Evolutionary conservation across 1,140 invertebrate genomes (phyloP), one percentile per base, ranked within the genome.

Genomic region (Triops cancriformis): DNA sequence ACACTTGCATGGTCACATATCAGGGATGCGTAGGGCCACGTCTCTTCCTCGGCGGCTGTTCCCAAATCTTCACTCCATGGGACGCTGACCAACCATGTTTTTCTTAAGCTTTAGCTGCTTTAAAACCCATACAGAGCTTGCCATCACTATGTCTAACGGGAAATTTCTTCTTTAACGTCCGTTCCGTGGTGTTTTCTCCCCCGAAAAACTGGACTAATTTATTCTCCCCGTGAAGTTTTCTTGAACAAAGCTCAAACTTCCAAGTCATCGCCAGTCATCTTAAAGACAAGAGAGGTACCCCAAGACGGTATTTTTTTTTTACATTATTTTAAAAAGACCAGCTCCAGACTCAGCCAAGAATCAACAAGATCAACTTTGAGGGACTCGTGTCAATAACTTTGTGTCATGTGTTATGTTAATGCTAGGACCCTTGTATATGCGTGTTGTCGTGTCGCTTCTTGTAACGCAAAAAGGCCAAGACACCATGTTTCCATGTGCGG

Each of bases 21-120:
- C 51, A 23, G 10, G 51, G 14, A 9, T 10, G 5, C 51, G 14
- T 64, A n/a, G 51, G 11, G 11, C 43, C 14, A 23, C 10, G 51
- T 23, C 6, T 64, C 51, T 64, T 23, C 51, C 51, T n/a, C 10
- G 18, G 51, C 51, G 51, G 51, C 51, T 64, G 51, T 64, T 23
- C 51, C 31, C 2, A 37, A 2, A 23, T 64, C 6, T 2, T 18
- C 51, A 64, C 51, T 64, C 51, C 23, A 64, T 64, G 18, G 31
- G 31, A 37, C 31, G 51, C 51, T 64, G 51, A 64, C 51, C 51
- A 64, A 18, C 51, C 14, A 64, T 64, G 51, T 64, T 64, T 64
- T 64, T 64, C 51, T 64, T n/a, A n/a, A 18, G 51, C 51, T n/a
- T n/a, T n/a, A n/a, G n/a, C n/a, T n/a, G n/a, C 51, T 64, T 64